Evolutionary conservation across 2,797 vertebrate species (phyloP).

Genomic region (Adrianichthys oophorus): DNA sequence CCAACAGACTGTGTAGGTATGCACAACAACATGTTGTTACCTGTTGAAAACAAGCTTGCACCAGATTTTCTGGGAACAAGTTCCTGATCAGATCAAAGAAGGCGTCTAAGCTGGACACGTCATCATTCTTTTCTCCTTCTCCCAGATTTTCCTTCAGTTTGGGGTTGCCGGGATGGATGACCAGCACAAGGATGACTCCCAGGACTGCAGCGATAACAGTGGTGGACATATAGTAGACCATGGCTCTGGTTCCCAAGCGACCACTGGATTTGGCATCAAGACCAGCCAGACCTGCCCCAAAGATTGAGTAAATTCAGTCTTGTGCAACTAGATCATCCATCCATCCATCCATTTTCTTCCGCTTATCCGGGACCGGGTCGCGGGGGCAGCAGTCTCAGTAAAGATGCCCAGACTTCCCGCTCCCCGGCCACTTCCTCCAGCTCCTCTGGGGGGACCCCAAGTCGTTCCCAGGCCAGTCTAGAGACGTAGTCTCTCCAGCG

Average conservation of each 20-base stretch:
- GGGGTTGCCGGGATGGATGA: conserved; percentile 96
- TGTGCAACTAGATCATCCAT: neutral
- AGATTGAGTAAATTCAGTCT: conserved; percentile 30
- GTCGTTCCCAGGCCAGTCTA: too few species aligned
- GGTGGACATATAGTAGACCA: conserved; percentile 97
- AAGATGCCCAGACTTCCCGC: too few species aligned
- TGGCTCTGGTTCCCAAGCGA: conserved; percentile 94
- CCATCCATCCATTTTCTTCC: too few species aligned
- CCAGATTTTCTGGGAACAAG: conserved; percentile 96
- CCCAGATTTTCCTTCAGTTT: conserved; percentile 95
- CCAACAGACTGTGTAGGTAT: neutral
- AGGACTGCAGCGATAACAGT: conserved; percentile 95
- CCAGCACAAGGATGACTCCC: conserved; percentile 94
- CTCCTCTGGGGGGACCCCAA: too few species aligned
- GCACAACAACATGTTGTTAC: conserved; percentile 61
- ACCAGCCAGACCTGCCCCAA: conserved; percentile 86
- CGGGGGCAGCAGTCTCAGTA: too few species aligned
- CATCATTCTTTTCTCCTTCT: conserved; percentile 90
- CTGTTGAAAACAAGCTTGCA: conserved; percentile 99
- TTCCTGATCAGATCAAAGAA: conserved; percentile 98
- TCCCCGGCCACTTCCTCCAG: too few species aligned
- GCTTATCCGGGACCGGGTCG: too few species aligned
- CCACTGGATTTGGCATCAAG: conserved; percentile 98
- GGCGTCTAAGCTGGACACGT: conserved; percentile 97
- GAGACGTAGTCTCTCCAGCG: too few species aligned